Evolutionary conservation across 53 echinoderm and acorn worm species (phyloP).

Genomic region (Hippasteria phrygiana): DNA sequence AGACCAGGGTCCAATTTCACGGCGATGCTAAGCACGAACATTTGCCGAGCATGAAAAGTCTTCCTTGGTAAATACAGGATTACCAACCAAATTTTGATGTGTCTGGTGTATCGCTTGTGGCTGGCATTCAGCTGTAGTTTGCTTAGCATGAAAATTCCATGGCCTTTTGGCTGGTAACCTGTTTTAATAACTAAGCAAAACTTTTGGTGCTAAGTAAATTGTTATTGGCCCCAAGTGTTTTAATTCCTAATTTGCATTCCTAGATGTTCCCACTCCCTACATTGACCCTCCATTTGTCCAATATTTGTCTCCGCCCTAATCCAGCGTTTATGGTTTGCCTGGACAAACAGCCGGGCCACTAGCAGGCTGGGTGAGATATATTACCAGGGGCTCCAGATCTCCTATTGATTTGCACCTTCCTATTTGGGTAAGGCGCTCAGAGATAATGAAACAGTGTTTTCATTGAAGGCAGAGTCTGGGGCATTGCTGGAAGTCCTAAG

Average conservation of each 20-base stretch:
- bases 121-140: too few species aligned
- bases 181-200: too few species aligned
- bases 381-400: not conserved
- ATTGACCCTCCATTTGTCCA: not conserved
- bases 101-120: too few species aligned
- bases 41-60: too few species aligned
- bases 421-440: conserved; percentile 6
- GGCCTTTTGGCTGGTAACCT: too few species aligned
- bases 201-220: too few species aligned
- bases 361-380: conserved; percentile 3
- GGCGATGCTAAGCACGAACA: too few species aligned
- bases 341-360: not conserved
- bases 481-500: not conserved
- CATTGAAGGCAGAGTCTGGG: not conserved
- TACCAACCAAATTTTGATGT: too few species aligned
- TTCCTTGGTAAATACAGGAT: too few species aligned
- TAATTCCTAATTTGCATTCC: not conserved
- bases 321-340: conserved; percentile 5
- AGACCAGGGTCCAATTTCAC: too few species aligned
- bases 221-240: too few species aligned
- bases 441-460: not conserved
- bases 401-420: conserved; percentile 8
- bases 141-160: too few species aligned
- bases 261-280: not conserved
- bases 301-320: not conserved